A percentile compares a stretch with the other conserved stretches of the same genome.
Evolutionary conservation across 1,140 invertebrate genomes (phyloP).

Genomic region (Apis dorsata): DNA sequence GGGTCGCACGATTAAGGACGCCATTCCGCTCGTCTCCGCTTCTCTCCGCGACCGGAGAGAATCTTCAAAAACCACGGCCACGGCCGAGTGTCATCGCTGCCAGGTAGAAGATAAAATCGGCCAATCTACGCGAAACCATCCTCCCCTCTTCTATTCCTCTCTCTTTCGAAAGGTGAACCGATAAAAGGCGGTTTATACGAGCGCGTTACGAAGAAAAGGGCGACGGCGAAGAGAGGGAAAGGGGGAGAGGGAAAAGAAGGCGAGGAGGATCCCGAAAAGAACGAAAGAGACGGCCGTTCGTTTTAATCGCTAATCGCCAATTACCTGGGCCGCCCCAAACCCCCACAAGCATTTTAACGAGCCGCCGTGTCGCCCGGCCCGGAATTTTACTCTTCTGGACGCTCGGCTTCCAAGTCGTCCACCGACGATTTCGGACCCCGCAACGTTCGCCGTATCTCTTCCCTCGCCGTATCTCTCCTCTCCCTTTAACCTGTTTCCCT

Average conservation of each 20-base stretch:
- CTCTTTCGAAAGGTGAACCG: slow-evolving; percentile 18
- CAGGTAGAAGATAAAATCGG: slow-evolving; percentile 37
- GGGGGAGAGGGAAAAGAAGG: not conserved
- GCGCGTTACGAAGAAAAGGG: slow-evolving; percentile 43
- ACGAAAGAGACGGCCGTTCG: slow-evolving; percentile 66
- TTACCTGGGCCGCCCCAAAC: slow-evolving; percentile 78
- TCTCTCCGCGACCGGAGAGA: slow-evolving; percentile 22
- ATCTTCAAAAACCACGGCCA: slow-evolving; percentile 15
- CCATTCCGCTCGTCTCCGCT: slow-evolving; percentile 21
- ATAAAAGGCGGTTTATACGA: slow-evolving; percentile 38
- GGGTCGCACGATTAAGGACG: slow-evolving; percentile 55
- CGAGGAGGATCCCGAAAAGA: not conserved
- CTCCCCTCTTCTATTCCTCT: not conserved
- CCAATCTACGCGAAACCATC: slow-evolving; percentile 20
- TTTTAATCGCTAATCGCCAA: slow-evolving; percentile 81
- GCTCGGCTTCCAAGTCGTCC: slow-evolving; percentile 28
- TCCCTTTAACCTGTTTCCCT: slow-evolving; percentile 6
- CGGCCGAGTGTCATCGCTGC: slow-evolving; percentile 43
- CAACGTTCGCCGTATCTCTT: slow-evolving; percentile 50
- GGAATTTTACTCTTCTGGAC: slow-evolving; percentile 77
- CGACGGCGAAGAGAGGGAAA: slow-evolving; percentile 12
- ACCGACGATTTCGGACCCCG: too few relatives aligned
- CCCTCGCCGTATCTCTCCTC: not conserved
- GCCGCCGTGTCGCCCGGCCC: slow-evolving; percentile 77
- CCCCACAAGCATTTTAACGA: slow-evolving; percentile 81